Base-by-base conservation (phyloP, 2,888 invertebrate genomes). In the Biston betularia region DNA sequence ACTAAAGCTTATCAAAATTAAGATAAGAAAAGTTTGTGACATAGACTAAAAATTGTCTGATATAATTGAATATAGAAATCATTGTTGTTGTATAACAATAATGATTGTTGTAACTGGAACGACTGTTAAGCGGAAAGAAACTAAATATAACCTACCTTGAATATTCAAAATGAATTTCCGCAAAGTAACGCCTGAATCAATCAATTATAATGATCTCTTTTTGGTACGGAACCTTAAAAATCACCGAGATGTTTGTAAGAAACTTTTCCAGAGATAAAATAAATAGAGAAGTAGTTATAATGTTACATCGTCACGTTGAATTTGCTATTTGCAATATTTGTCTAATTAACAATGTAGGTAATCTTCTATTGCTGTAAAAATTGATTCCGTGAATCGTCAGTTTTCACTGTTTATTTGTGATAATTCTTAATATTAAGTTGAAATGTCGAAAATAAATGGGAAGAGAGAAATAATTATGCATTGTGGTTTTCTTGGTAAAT, bases 341-440 rank as follows among this genome's bases (percentile, higher is more conserved):
- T 44, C 49, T 55, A 34, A 14, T 24, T 24, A 24, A 24, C 6
- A 38, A 52, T 59, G 54, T 60, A 60, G 53, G 44, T 83, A 80
- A 86, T 86, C 77, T 82, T 85, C 77, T 82, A 80, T 88, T 86
- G 84, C 81, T 77, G 81, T 81, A 72, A 42, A 10, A 82, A 85
- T 88, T 86, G 92, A 93, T 93, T 92, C 92, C 92, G 88, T 93
- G 93, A 92, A 92, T 93, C 92, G 83, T 88, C 79, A 76, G 88
- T 90, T 92, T 89, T 91, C 88, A 88, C 89, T 90, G 86, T 91
- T 89, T 87, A 87, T 89, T 91, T 92, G 92, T 93, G 93, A 92
- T 92, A 91, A 87, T 87, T 81, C 15, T 77, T 89, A 87, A 80
- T 80, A 78, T 65, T 90, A 89, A 90, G 87, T 71, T 75, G 82